These are phyloP conservation scores for Conomelus anceps DNA, from an alignment of 2,888 invertebrate species.

Conservation along the genomic window DNA sequence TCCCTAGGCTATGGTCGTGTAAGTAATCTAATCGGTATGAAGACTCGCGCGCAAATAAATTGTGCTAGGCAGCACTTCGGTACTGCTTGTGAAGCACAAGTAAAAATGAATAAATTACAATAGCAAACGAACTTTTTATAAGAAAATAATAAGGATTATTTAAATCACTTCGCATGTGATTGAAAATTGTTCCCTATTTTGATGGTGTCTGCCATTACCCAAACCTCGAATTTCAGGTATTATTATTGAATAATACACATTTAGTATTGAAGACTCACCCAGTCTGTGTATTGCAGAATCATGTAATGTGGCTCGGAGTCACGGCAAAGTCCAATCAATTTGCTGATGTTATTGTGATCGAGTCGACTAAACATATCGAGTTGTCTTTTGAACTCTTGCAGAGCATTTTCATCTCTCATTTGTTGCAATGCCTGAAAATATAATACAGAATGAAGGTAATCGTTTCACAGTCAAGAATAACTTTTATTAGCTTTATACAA, in stretches of 20 bases:
- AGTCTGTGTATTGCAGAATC: constrained; percentile 86
- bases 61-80: no score
- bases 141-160: no score
- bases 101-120: no score
- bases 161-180: no score
- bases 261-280: constrained; percentile 55
- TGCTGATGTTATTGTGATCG: constrained; percentile 74
- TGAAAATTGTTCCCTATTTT: no score
- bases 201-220: no score
- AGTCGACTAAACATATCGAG: constrained; percentile 77
- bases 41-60: no score
- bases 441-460: neutral
- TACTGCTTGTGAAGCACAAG: no score
- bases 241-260: constrained; percentile 34
- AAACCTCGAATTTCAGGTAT: no score
- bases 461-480: neutral
- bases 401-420: constrained; percentile 67
- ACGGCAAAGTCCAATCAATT: constrained; percentile 71
- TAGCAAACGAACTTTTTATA: no score
- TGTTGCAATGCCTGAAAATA: constrained; percentile 52
- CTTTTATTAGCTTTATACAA: neutral
- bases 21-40: no score
- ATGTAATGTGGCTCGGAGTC: constrained; percentile 82
- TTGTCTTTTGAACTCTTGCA: constrained; percentile 82
- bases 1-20: no score